Evolutionary conservation across 1,140 invertebrate species (phyloP), one percentile per base, ranked within the genome.

Genomic region (Drosophila gunungcola): DNA sequence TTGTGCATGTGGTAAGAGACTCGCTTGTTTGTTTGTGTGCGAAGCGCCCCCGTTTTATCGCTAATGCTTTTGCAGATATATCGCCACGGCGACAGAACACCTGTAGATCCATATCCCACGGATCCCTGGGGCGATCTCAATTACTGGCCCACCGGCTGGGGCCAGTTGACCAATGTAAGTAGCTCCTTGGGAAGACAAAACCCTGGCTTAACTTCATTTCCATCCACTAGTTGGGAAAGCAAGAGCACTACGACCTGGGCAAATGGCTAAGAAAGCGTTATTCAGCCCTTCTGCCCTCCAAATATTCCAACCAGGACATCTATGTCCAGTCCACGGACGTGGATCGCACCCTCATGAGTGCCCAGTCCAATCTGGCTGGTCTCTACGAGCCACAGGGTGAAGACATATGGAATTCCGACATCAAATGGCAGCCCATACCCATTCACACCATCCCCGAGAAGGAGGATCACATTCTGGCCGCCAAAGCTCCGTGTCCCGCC

Each of bases 281-380:
- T 91, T 89, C 92, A n/a, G 74, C 93, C 29, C 70, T 94, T 27
- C 55, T 96, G 73, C 93, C 92, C 93, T 60, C 92, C 11, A 93
- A 70, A 60, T 95, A 91, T 94, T 95, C 93, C 67, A 92, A 79
- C 58, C 81, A 92, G 9, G 91, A 97, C 84, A 94, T 98, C 51
- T 94, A 94, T 77, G 92, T 97, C 0, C 93, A 93, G 51, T 97
- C 97, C 55, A 98, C 97, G 2, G 96, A 98, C 93, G 95, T 96
- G 2, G 97, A 98, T 93, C 94, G 98, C 21, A 98, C 97, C 12
- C 92, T 99, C 5, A 98, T 98, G 96, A 98, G 97, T 76, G 98
- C 97, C 0, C 94, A 96, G 91, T 93, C 95, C 2, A 96, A 97
- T 93, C 93, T 98, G 58, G 97, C 97, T 60, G 97, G 97, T 4